Percentiles rank a stretch among this genome's conserved stretches.
These are phyloP conservation scores for Rhadinocentrus ornatus DNA, from an alignment of 2,797 vertebrate species.

Conservation along the genomic window DNA sequence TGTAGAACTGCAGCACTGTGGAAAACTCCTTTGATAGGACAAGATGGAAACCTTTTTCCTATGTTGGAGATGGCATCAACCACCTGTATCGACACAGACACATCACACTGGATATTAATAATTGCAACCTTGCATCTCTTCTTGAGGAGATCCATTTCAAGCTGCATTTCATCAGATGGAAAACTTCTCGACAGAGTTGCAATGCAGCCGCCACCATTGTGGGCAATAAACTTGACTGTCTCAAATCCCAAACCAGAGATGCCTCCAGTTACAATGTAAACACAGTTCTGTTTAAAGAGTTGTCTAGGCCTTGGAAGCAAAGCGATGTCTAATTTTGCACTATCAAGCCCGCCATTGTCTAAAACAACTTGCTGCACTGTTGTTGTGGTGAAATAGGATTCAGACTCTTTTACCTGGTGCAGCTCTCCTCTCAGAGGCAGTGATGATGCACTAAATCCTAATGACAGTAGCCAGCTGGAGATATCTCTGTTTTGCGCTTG, in stretches of 20 bases:
- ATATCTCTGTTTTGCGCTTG: slow-evolving; percentile 71
- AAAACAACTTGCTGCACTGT: slow-evolving; percentile 81
- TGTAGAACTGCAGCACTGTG: slow-evolving; percentile 89
- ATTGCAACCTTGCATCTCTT: slow-evolving; percentile 70
- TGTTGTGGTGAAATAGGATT: slow-evolving; percentile 83
- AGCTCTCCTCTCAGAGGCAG: slow-evolving; percentile 64
- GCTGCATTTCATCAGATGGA: slow-evolving; percentile 70
- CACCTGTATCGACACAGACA: slow-evolving; percentile 77
- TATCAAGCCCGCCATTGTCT: slow-evolving; percentile 38
- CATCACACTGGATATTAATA: slow-evolving; percentile 82
- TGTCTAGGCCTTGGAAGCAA: slow-evolving; percentile 55
- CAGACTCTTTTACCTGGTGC: slow-evolving; percentile 52
- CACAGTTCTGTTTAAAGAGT: slow-evolving; percentile 80
- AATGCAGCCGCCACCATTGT: slow-evolving; percentile 83
- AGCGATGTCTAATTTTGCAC: slow-evolving; percentile 70
- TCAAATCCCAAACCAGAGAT: slow-evolving; percentile 89
- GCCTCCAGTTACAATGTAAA: slow-evolving; percentile 89
- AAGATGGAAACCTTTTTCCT: slow-evolving; percentile 67
- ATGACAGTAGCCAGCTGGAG: slow-evolving; percentile 79
- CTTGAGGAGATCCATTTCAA: slow-evolving; percentile 78
- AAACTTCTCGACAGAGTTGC: slow-evolving; percentile 85
- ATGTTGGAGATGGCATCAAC: slow-evolving; percentile 77
- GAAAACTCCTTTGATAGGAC: slow-evolving; percentile 87
- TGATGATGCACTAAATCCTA: slow-evolving; percentile 68
- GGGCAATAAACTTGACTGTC: slow-evolving; percentile 87